Conservation (phyloP, 2,113 vertebrate genomes). For the Melanotaenia duboulayi region DNA sequence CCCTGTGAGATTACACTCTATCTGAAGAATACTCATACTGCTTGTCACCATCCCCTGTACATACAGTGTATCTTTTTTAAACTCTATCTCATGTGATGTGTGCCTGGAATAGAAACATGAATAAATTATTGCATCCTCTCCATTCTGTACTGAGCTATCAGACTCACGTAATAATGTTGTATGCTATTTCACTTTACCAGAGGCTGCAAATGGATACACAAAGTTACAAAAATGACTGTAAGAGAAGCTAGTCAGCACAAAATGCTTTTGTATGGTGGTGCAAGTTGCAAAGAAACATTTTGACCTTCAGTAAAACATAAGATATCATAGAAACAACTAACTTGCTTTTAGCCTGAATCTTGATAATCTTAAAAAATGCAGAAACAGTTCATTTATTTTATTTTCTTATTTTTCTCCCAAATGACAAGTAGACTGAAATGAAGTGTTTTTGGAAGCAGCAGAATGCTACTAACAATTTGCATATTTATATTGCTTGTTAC, state of each 20-base stretch:
- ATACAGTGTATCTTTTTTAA: constrained; percentile 31
- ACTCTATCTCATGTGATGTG: constrained; percentile 47
- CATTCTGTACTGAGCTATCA: constrained; percentile 42
- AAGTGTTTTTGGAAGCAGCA: constrained; percentile 30
- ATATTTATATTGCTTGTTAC: constrained; percentile 56
- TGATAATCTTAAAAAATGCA: neutral
- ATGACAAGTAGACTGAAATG: constrained; percentile 23
- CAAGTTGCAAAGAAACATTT: constrained; percentile 6
- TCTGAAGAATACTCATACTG: constrained; percentile 59
- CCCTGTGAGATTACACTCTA: constrained; percentile 56
- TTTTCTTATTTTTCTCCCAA: neutral
- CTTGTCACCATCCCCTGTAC: constrained; percentile 53
- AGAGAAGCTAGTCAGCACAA: constrained; percentile 10
- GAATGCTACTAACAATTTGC: constrained; percentile 44
- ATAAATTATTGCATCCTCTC: constrained; percentile 50
- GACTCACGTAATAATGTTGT: constrained; percentile 26
- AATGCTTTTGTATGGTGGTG: constrained; percentile 9
- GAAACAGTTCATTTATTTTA: neutral
- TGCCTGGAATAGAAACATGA: constrained; percentile 40
- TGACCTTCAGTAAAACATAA: neutral
- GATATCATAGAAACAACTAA: neutral
- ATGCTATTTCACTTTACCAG: constrained; percentile 21
- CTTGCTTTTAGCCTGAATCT: neutral
- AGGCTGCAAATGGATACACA: constrained; percentile 11
- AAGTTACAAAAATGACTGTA: constrained; percentile 23